These are phyloP conservation scores for Chymomyza procnemis DNA, from an alignment of 2,888 invertebrate genomes.

Conservation along the genomic window DNA sequence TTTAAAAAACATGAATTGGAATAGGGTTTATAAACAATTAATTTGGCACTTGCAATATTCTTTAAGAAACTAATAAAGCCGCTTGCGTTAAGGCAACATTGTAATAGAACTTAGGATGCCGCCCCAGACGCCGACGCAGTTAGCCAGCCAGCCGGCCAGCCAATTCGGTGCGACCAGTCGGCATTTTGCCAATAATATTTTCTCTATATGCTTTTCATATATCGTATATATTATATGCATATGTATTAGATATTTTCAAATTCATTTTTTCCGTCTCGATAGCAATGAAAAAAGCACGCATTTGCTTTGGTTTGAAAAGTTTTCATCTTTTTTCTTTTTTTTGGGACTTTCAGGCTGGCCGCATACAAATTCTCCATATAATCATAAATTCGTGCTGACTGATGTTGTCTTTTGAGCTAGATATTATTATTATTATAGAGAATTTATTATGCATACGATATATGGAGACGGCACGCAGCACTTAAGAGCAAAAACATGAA, in stretches of 20 bases:
- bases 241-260: slow-evolving; percentile 29
- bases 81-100: not conserved
- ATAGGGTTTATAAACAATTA: too few relatives aligned
- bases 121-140: slow-evolving; percentile 7
- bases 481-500: slow-evolving; percentile 28
- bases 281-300: slow-evolving; percentile 45
- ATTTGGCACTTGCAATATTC: not conserved
- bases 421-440: slow-evolving; percentile 13
- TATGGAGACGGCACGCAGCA: slow-evolving; percentile 18
- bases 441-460: not conserved
- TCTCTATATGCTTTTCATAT: slow-evolving; percentile 34
- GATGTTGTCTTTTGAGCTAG: slow-evolving; percentile 47
- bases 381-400: slow-evolving; percentile 54
- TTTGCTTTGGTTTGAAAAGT: slow-evolving; percentile 2
- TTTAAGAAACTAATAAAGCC: not conserved
- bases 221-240: not conserved
- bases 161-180: slow-evolving; percentile 29
- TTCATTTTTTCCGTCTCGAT: slow-evolving; percentile 31
- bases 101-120: not conserved
- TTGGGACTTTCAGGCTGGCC: slow-evolving; percentile 8
- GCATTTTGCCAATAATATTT: slow-evolving; percentile 57
- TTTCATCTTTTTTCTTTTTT: not conserved
- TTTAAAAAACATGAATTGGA: too few relatives aligned
- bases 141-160: slow-evolving; percentile 10
- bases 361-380: slow-evolving; percentile 52